These are phyloP conservation scores for Luperina nickerlii DNA, from an alignment of 2,888 invertebrate genomes.

Conservation along the genomic window DNA sequence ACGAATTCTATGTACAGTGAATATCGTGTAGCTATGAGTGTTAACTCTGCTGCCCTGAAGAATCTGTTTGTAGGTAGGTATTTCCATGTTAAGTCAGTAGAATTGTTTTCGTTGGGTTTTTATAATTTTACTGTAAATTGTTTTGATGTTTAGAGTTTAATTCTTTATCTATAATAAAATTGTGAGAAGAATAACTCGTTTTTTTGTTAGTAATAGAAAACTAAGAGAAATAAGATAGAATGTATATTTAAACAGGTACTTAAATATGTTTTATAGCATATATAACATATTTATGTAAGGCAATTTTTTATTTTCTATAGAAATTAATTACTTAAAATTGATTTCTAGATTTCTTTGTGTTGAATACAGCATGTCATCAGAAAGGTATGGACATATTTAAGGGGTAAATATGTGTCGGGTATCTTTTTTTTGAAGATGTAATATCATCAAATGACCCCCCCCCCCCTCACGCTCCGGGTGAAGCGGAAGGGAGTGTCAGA, in stretches of 20 bases:
- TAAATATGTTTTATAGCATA: background rate
- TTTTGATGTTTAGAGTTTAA: constrained; percentile 11
- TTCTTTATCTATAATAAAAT: constrained; percentile 7
- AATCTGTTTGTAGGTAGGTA: no score
- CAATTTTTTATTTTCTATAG: background rate
- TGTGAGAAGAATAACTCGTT: constrained; percentile 15
- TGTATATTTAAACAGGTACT: background rate
- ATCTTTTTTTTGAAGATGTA: no score
- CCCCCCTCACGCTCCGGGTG: no score
- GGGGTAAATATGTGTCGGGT: no score
- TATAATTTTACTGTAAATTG: constrained; percentile 5
- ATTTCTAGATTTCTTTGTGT: background rate
- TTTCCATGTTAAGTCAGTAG: background rate
- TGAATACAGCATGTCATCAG: background rate
- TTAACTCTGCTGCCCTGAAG: background rate
- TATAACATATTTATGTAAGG: no score
- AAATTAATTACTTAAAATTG: background rate
- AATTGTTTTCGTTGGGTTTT: background rate
- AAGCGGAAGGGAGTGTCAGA: no score
- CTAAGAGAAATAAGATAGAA: background rate
- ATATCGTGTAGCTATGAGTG: constrained; percentile 21
- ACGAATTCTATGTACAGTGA: constrained; percentile 23
- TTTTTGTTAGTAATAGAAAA: no score
- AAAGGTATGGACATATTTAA: background rate
- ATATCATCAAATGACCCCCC: no score